A percentile compares a stretch with the other conserved stretches of the same genome.
These are phyloP conservation scores for Iguana delicatissima DNA, from an alignment of 2,797 vertebrate genomes.

Conservation along the genomic window DNA sequence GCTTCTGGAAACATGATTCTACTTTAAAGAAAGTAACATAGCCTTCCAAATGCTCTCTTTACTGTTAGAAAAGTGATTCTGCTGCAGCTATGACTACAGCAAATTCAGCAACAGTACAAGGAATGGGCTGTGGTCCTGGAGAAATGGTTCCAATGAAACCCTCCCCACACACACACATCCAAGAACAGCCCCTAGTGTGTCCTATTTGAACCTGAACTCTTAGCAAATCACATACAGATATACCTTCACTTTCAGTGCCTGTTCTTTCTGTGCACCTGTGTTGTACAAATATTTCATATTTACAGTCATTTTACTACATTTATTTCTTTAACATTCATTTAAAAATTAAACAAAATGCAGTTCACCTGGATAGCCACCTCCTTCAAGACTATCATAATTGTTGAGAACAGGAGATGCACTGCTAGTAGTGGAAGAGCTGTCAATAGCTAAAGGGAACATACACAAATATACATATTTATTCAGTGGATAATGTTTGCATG, in stretches of 20 bases:
- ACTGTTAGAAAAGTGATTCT: neutral
- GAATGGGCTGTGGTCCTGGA: neutral
- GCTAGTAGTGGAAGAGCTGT: constrained; percentile 94
- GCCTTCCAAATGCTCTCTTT: neutral
- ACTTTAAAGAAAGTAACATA: neutral
- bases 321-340: neutral
- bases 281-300: neutral
- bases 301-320: neutral
- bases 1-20: neutral
- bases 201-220: neutral
- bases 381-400: constrained; percentile 94
- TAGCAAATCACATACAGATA: neutral
- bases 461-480: constrained; percentile 15
- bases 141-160: neutral
- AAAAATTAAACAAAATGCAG: neutral
- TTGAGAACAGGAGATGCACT: constrained; percentile 93
- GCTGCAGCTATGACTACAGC: neutral
- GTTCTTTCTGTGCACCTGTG: neutral
- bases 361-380: constrained; percentile 90
- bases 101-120: neutral
- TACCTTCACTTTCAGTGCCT: too few relatives aligned
- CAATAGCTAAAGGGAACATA: constrained; percentile 83
- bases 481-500: constrained; percentile 6
- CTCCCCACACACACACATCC: neutral
- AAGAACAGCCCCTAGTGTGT: neutral